Evolutionary conservation across 2,797 vertebrate species (phyloP).

Genomic region (Corythornis leucogaster): DNA sequence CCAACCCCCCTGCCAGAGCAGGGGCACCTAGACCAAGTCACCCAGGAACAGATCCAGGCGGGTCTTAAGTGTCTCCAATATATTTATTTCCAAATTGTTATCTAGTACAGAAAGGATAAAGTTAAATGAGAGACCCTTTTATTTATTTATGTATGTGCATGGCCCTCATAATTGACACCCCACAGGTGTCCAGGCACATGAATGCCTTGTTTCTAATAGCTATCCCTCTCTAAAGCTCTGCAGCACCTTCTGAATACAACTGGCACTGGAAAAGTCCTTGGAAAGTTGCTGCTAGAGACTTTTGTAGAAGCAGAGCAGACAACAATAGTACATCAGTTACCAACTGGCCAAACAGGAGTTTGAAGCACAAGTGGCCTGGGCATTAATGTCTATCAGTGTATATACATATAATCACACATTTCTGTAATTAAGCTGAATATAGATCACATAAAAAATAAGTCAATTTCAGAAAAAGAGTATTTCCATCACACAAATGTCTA

Average conservation of each 20-base stretch:
- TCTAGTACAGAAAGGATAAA: not conserved
- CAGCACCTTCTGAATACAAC: constrained; percentile 2
- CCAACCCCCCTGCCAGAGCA: too few species aligned
- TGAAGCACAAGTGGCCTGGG: not conserved
- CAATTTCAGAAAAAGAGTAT: not conserved
- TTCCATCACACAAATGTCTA: not conserved
- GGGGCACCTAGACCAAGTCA: too few species aligned
- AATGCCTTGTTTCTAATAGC: not conserved
- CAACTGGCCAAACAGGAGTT: not conserved
- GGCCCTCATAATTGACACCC: not conserved
- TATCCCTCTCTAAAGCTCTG: not conserved
- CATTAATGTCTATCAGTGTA: not conserved
- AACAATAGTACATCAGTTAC: not conserved
- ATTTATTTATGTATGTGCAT: not conserved
- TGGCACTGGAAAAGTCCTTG: constrained; percentile 28
- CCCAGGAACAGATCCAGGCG: too few species aligned
- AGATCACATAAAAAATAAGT: not conserved
- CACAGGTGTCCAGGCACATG: not conserved
- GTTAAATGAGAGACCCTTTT: not conserved
- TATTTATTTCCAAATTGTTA: not conserved
- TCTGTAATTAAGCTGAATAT: not conserved
- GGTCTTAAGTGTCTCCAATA: not conserved
- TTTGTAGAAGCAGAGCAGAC: not conserved
- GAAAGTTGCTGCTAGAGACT: not conserved
- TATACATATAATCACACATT: not conserved